Base-by-base conservation (phyloP, 2,797 vertebrate species). In the Cuniculus paca region DNA sequence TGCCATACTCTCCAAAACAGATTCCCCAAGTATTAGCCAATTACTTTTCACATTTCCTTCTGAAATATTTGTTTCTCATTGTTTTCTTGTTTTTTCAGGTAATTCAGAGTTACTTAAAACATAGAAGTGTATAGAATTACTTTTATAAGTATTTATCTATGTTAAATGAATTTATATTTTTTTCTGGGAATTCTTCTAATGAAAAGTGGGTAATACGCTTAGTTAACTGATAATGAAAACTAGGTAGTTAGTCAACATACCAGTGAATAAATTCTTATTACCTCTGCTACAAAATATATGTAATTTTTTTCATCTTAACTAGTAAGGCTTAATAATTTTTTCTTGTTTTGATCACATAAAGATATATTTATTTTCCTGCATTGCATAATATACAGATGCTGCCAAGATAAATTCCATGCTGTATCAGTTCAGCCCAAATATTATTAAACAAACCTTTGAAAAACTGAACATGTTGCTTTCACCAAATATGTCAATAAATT, bases 401-500 rank as follows among this genome's bases (percentile, higher is more conserved):
- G 42, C 56, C 75, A 91, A 94, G 42, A 93, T 74, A 91, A 93
- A 95, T 42, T 81, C 42, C 56, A 80, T 78, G 45, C 68, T 77
- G 12, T 90, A 77, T 92, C 74, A 94, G 31, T 74, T 84, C 16
- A 48, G 58, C 54, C 34, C 75, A 95, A 95, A 97, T 92, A 92
- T 50, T 93, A 24, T 75, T 94, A 92, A 82, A 39, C 48, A 94
- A 96, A 95, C 31, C 58, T 91, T 94, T 91, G 52, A 91, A 94
- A 95, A 77, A 19, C 22, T 60, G 50, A 96, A 14, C 61, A 88
- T 94, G 20, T 89, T 90, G n/a, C 58, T 82, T 95, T 50, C 56
- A 88, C 74, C 34, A 87, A 95, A 97, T 83, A 72, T 91, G 20
- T 94, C 86, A 91, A 81, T 95, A 92, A 88, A 94, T 85, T 65